Percentiles rank a stretch among this genome's conserved stretches.
Conservation (phyloP, 2,113 vertebrate genomes). For the Sinocyclocheilus rhinocerous region DNA sequence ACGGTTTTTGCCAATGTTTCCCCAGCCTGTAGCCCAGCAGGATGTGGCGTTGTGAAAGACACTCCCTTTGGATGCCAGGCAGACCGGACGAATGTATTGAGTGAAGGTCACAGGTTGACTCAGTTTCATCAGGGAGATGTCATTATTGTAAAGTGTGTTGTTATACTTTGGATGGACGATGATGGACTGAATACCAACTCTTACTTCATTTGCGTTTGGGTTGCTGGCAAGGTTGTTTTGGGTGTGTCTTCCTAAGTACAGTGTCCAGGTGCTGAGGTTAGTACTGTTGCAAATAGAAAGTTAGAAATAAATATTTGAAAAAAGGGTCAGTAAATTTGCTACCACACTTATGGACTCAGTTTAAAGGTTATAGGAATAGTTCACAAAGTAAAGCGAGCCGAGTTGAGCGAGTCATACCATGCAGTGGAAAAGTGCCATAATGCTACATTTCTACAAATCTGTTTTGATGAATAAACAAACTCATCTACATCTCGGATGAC, state of each 20-base stretch:
- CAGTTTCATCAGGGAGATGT: slow-evolving; percentile 79
- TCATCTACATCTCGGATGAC: neutral
- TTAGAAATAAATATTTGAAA: neutral
- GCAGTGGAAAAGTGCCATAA: no score
- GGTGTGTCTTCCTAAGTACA: slow-evolving; percentile 62
- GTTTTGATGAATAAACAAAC: no score
- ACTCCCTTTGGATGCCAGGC: slow-evolving; percentile 73
- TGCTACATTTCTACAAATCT: no score
- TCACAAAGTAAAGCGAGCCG: no score
- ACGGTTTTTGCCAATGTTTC: slow-evolving; percentile 50
- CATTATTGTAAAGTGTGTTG: slow-evolving; percentile 62
- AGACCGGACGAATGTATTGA: slow-evolving; percentile 75
- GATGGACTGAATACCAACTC: slow-evolving; percentile 26
- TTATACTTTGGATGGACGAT: slow-evolving; percentile 71
- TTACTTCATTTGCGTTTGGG: slow-evolving; percentile 62
- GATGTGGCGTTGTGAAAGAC: slow-evolving; percentile 69
- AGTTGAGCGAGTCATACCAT: no score
- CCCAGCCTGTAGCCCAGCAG: slow-evolving; percentile 84
- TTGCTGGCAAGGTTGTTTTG: neutral
- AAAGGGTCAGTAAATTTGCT: neutral
- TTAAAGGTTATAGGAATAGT: no score
- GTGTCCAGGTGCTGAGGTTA: neutral
- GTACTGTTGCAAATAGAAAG: neutral
- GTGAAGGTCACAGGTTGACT: slow-evolving; percentile 58
- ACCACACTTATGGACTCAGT: neutral